A percentile compares a stretch with the other conserved stretches of the same genome.
These are phyloP conservation scores for Dinoponera quadriceps DNA, from an alignment of 1,140 invertebrate species.

Conservation along the genomic window DNA sequence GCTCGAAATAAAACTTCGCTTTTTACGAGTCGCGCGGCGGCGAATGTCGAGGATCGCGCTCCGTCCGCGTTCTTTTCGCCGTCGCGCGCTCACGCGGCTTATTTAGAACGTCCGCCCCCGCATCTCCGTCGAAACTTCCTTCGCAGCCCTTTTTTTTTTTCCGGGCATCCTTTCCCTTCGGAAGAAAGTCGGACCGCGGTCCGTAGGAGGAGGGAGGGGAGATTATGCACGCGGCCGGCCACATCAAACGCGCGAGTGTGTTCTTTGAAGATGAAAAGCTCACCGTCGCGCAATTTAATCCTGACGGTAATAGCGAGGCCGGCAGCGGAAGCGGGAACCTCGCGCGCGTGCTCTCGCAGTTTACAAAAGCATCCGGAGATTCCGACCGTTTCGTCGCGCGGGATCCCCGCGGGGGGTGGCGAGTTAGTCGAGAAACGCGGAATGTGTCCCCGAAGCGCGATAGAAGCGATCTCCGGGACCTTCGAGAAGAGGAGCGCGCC, in stretches of 20 bases:
- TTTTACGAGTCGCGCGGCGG: constrained; percentile 1
- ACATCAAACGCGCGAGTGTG: constrained; percentile 77
- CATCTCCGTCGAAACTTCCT: constrained; percentile 28
- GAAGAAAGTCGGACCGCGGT: constrained; percentile 59
- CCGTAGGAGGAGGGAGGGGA: background rate
- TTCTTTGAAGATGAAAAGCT: constrained; percentile 80
- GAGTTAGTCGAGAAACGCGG: constrained; percentile 15
- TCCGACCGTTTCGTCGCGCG: constrained; percentile 31
- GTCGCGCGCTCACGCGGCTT: constrained; percentile 18
- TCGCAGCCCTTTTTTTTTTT: constrained; percentile 25
- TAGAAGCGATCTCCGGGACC: constrained; percentile 43
- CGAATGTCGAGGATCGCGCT: constrained; percentile 35
- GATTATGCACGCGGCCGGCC: constrained; percentile 64
- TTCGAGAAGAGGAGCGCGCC: constrained; percentile 34
- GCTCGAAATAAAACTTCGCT: constrained; percentile 33
- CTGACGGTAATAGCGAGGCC: constrained; percentile 69
- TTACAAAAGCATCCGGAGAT: constrained; percentile 72
- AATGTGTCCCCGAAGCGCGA: background rate
- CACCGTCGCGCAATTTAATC: constrained; percentile 77
- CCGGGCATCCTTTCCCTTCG: constrained; percentile 21
- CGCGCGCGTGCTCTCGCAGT: constrained; percentile 61
- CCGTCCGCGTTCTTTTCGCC: constrained; percentile 7
- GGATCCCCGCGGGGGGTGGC: constrained; percentile 24
- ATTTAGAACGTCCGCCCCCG: constrained; percentile 54
- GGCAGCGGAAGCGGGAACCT: background rate